Conservation (phyloP, 2,113 vertebrate species). For the Chaetops frenatus region DNA sequence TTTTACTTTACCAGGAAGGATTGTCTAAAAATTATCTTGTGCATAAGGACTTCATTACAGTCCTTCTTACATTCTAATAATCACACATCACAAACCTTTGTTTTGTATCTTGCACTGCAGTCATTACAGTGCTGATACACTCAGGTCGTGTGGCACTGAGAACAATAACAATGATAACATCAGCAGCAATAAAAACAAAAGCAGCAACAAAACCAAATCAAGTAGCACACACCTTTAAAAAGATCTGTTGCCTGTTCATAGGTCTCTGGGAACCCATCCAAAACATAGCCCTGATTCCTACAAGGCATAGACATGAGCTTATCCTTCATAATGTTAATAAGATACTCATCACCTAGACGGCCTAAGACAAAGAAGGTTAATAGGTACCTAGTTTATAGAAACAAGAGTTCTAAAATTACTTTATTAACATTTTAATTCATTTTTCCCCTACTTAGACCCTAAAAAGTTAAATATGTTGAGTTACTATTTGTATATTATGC, state of each 20-base stretch:
- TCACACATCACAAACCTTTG: not conserved
- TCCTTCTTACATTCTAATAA: not conserved
- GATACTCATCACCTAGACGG: constrained; percentile 74
- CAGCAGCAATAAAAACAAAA: not conserved
- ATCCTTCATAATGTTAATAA: constrained; percentile 77
- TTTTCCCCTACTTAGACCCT: not conserved
- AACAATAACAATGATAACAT: not conserved
- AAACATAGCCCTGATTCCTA: constrained; percentile 89
- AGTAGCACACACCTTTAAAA: constrained; percentile 77
- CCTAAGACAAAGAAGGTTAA: constrained; percentile 62
- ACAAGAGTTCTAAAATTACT: not conserved
- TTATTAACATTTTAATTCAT: not conserved
- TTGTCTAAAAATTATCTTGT: not conserved
- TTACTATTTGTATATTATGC: not conserved
- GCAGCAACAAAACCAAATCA: not conserved
- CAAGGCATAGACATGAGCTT: constrained; percentile 86
- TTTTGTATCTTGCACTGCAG: not conserved
- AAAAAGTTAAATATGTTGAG: not conserved
- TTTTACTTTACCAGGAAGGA: not conserved
- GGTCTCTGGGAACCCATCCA: constrained; percentile 87
- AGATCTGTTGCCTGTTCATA: constrained; percentile 83
- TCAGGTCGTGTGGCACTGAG: not conserved
- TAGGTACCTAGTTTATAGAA: not conserved
- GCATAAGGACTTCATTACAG: not conserved
- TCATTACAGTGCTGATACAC: not conserved